Evolutionary conservation across 2,888 invertebrate genomes (phyloP).

Genomic region (Drosophila monieri): DNA sequence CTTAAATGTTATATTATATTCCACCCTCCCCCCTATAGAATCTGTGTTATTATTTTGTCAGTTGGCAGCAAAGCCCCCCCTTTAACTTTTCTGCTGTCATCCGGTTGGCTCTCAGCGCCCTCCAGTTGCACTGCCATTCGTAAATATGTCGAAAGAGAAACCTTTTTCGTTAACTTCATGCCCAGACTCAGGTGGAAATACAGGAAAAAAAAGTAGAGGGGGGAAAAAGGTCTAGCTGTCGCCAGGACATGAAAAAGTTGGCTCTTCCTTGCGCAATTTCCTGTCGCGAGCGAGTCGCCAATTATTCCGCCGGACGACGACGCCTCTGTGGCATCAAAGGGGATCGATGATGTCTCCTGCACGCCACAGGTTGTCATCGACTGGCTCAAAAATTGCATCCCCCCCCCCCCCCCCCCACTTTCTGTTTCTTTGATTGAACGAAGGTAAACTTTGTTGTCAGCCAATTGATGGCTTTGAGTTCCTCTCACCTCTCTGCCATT

Average conservation of each 20-base stretch:
- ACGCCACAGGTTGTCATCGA: conserved; percentile 15
- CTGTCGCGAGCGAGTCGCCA: conserved; percentile 37
- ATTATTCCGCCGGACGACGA: conserved; percentile 34
- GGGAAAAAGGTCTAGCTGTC: not conserved
- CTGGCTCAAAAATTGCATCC: not conserved
- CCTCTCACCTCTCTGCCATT: conserved; percentile 9
- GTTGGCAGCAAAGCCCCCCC: not conserved
- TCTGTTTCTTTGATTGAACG: conserved; percentile 37
- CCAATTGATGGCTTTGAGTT: conserved; percentile 27
- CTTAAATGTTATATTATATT: no score
- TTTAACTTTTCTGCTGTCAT: conserved; percentile 3
- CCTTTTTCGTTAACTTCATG: conserved; percentile 34
- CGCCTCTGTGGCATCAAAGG: conserved; percentile 21
- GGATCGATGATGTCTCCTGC: conserved; percentile 15
- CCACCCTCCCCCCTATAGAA: no score
- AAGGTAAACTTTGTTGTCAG: conserved; percentile 32
- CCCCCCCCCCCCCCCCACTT: no score
- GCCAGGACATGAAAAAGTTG: conserved; percentile 23
- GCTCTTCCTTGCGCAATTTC: conserved; percentile 40
- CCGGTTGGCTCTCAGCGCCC: not conserved
- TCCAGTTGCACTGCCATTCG: conserved; percentile 24
- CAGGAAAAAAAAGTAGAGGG: not conserved
- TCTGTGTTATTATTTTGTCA: no score
- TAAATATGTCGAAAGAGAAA: conserved; percentile 17
- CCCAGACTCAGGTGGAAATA: conserved; percentile 16